A percentile compares a stretch with the other conserved stretches of the same genome.
These are phyloP conservation scores for Drosophila fungiperda DNA, from an alignment of 2,888 invertebrate genomes.

Conservation along the genomic window DNA sequence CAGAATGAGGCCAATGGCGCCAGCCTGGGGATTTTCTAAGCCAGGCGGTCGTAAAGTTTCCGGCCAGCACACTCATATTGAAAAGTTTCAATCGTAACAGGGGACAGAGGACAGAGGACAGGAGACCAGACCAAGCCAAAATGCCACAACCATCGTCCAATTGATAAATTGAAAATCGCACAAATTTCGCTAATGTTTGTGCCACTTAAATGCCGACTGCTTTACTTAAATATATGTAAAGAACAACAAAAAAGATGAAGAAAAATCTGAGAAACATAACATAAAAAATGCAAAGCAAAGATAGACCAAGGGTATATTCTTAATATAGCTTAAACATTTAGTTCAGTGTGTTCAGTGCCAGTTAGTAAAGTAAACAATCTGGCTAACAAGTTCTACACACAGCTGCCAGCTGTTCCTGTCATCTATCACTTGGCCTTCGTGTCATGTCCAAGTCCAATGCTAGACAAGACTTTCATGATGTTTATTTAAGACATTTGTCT, in stretches of 20 bases:
- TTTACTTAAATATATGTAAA: not conserved
- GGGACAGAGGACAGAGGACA: constrained; percentile 3
- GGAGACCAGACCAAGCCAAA: not conserved
- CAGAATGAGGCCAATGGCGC: constrained; percentile 66
- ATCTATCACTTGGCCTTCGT: constrained; percentile 63
- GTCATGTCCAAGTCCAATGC: constrained; percentile 20
- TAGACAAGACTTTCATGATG: constrained; percentile 13
- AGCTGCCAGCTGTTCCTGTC: constrained; percentile 72
- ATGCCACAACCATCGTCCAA: constrained; percentile 20
- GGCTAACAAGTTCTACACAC: constrained; percentile 61
- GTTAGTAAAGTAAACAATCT: constrained; percentile 61
- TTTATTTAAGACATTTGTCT: constrained; percentile 34
- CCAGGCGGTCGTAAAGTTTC: constrained; percentile 47
- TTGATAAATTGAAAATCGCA: constrained; percentile 57
- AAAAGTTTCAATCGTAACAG: constrained; percentile 35
- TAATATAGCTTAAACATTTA: not conserved
- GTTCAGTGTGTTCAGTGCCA: not conserved
- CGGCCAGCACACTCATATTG: constrained; percentile 37
- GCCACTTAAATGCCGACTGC: constrained; percentile 31
- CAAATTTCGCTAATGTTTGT: constrained; percentile 35
- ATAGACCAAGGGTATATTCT: not conserved
- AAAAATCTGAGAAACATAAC: not conserved
- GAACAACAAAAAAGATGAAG: not conserved
- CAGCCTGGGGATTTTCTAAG: constrained; percentile 36
- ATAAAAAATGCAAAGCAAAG: not conserved